Evolutionary conservation across 2,797 vertebrate genomes (phyloP).

Genomic region (Rallus crepitans): DNA sequence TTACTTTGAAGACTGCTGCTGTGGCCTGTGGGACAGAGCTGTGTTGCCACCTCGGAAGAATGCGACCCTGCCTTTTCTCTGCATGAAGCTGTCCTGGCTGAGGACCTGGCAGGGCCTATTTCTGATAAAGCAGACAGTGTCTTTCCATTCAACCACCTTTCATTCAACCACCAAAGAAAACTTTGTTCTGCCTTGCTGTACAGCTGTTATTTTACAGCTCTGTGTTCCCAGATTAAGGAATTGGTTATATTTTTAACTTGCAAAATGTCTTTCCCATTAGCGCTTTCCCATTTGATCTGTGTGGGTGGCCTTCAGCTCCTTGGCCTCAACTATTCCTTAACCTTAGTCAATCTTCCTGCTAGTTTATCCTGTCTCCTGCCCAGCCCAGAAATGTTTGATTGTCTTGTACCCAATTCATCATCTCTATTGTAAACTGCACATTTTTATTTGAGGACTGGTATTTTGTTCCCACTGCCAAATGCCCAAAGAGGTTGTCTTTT

Average conservation of each 20-base stretch:
- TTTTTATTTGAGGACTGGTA: not conserved
- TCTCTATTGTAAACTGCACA: not conserved
- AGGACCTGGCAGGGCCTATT: not conserved
- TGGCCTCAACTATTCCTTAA: not conserved
- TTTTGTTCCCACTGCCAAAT: not conserved
- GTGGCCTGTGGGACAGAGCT: not conserved
- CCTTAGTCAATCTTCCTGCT: slow-evolving; percentile 8
- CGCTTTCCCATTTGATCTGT: slow-evolving; percentile 23
- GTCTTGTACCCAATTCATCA: not conserved
- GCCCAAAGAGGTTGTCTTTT: not conserved
- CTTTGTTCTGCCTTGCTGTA: slow-evolving; percentile 36
- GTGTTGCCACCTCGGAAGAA: slow-evolving; percentile 41
- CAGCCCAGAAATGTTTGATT: not conserved
- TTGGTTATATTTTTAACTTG: slow-evolving; percentile 34
- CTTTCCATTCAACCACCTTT: slow-evolving; percentile 44
- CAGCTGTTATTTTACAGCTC: slow-evolving; percentile 62
- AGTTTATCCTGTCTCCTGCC: not conserved
- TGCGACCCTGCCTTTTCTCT: not conserved
- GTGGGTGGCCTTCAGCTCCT: slow-evolving; percentile 55
- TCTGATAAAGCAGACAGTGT: slow-evolving; percentile 21
- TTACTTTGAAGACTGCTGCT: slow-evolving; percentile 52
- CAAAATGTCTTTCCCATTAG: slow-evolving; percentile 61
- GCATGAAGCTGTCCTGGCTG: not conserved
- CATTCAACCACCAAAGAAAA: not conserved
- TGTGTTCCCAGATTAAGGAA: slow-evolving; percentile 8